Conservation (phyloP, 37 sponge, comb jelly and placozoan species). For the Tethya wilhelma region DNA sequence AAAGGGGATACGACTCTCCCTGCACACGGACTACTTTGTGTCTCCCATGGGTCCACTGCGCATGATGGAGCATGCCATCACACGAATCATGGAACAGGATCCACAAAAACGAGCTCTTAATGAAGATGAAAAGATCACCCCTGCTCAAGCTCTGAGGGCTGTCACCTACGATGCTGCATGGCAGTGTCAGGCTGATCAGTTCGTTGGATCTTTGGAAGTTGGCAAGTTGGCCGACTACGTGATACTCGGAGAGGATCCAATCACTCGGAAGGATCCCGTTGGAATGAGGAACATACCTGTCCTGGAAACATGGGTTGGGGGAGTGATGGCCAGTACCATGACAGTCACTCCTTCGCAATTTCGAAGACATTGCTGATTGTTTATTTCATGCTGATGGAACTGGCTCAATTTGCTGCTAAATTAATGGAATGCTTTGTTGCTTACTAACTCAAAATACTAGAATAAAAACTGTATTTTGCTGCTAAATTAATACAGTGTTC, state of each 20-base stretch:
- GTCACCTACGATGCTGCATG: conserved; percentile 35
- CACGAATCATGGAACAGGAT: conserved; percentile 22
- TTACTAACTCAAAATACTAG: no score
- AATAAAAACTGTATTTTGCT: no score
- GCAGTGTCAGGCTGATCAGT: conserved; percentile 23
- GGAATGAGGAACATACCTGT: conserved; percentile 18
- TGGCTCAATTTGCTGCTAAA: no score
- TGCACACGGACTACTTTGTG: conserved; percentile 17
- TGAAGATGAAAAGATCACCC: conserved; percentile 4
- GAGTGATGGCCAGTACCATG: no score
- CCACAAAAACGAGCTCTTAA: conserved; percentile 4
- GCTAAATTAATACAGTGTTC: no score
- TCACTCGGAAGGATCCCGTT: neutral
- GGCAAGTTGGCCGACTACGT: conserved; percentile 42
- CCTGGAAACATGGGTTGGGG: conserved; percentile 36
- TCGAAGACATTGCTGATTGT: no score
- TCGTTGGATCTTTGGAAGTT: conserved; percentile 18
- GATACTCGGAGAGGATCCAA: conserved; percentile 18
- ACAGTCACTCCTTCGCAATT: no score
- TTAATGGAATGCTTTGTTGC: no score
- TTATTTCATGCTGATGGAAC: no score
- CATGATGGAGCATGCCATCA: conserved; percentile 37
- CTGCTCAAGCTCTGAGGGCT: conserved; percentile 15
- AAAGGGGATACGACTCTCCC: conserved; percentile 14
- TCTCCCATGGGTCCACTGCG: conserved; percentile 30